phyloP scores from a whole-genome alignment of 2,888 invertebrate species.

The Crocallis elinguaria region DNA sequence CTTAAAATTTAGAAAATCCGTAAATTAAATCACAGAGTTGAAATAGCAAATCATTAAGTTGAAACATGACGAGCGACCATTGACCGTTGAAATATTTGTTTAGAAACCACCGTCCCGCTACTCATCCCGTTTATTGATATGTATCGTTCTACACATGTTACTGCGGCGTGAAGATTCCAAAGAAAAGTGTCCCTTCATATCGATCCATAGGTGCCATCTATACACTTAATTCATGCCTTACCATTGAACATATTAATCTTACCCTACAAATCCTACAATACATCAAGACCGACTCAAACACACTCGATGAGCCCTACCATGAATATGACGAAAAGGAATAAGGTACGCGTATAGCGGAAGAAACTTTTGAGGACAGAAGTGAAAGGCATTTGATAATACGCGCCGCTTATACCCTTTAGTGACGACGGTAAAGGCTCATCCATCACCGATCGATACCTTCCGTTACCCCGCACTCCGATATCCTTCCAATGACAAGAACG shows the following conservation, averaged over 20 bases:
- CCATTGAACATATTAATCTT: constrained; percentile 74
- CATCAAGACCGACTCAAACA: constrained; percentile 70
- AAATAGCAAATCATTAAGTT: constrained; percentile 80
- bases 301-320: constrained; percentile 53
- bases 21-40: constrained; percentile 84
- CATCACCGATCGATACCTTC: constrained; percentile 51
- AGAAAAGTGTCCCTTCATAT: constrained; percentile 77
- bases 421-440: constrained; percentile 55
- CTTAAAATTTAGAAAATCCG: constrained; percentile 84
- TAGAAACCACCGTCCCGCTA: constrained; percentile 62
- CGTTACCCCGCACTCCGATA: constrained; percentile 71
- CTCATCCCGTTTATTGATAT: constrained; percentile 77
- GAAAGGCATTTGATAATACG: constrained; percentile 46
- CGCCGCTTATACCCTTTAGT: constrained; percentile 46
- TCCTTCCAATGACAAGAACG: constrained; percentile 72
- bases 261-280: constrained; percentile 76
- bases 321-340: constrained; percentile 40
- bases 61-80: constrained; percentile 62
- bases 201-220: constrained; percentile 76
- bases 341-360: constrained; percentile 50
- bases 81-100: constrained; percentile 53
- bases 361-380: constrained; percentile 46
- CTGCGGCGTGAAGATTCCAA: constrained; percentile 65
- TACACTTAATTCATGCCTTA: constrained; percentile 70
- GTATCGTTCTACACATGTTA: constrained; percentile 80